Conservation (phyloP, 1,140 invertebrate genomes). For the Steinernema khuongi region DNA sequence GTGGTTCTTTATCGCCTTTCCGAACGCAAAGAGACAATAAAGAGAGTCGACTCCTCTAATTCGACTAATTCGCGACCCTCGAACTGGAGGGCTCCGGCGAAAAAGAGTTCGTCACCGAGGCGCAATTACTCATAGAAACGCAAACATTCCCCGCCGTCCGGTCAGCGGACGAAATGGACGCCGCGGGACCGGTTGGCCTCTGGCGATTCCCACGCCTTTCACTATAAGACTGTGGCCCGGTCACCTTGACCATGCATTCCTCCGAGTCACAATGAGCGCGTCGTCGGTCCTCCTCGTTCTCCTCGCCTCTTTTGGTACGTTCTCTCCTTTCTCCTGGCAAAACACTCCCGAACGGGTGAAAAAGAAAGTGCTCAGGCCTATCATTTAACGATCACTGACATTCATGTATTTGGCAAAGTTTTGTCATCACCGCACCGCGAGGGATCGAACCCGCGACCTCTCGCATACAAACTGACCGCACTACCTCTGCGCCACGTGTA, state of each 20-base stretch:
- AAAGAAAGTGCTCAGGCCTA: slow-evolving; percentile 8
- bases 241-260: not conserved
- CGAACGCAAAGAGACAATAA: not conserved
- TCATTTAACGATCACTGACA: not conserved
- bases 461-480: not conserved
- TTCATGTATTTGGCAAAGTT: not conserved
- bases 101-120: not conserved
- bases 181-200: not conserved
- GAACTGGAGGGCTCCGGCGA: not conserved
- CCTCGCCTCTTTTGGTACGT: not conserved
- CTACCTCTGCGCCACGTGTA: not conserved
- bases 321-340: not conserved
- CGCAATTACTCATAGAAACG: not conserved
- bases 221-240: slow-evolving; percentile 4
- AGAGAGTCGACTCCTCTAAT: not conserved
- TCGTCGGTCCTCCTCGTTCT: not conserved
- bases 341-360: not conserved
- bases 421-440: not conserved
- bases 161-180: not conserved
- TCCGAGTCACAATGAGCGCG: not conserved
- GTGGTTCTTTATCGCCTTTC: not conserved
- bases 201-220: not conserved
- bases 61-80: slow-evolving; percentile 4
- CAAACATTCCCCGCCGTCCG: not conserved
- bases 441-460: not conserved